Conservation (phyloP, 2,888 invertebrate species). For the Agonopterix heracliana region DNA sequence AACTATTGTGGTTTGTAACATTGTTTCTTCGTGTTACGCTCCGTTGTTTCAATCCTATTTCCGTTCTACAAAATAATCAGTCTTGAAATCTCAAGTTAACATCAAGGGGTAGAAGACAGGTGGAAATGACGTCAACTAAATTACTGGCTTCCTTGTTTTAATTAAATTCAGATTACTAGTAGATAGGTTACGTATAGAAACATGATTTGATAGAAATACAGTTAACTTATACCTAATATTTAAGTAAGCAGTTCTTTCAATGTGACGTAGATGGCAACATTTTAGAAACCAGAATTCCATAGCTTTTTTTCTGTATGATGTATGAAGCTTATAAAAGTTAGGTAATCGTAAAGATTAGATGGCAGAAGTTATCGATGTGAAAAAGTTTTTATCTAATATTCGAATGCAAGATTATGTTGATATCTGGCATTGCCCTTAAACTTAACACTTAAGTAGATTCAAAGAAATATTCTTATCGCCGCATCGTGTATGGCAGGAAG, state of each 20-base stretch:
- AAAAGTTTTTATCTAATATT: conserved; percentile 30
- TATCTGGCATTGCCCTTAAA: conserved; percentile 69
- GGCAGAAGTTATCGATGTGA: conserved; percentile 26
- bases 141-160: conserved; percentile 41
- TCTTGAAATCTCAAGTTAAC: conserved; percentile 40
- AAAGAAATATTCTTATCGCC: conserved; percentile 44
- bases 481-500: conserved; percentile 42
- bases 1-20: too few relatives aligned
- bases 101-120: conserved; percentile 35
- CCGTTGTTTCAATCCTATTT: conserved; percentile 10
- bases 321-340: background rate
- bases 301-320: too few relatives aligned
- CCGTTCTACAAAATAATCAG: conserved; percentile 40
- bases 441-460: conserved; percentile 30
- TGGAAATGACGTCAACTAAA: conserved; percentile 39
- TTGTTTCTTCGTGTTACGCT: too few relatives aligned
- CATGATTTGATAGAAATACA: background rate
- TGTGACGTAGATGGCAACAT: too few relatives aligned
- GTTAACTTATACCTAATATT: conserved; percentile 10
- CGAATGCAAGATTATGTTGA: conserved; percentile 43
- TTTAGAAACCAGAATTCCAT: too few relatives aligned
- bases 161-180: too few relatives aligned
- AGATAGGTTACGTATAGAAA: background rate
- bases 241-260: too few relatives aligned
- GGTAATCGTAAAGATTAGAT: too few relatives aligned